Base-by-base conservation (phyloP, 2,888 invertebrate species). In the Ormyrus nitidulus region DNA sequence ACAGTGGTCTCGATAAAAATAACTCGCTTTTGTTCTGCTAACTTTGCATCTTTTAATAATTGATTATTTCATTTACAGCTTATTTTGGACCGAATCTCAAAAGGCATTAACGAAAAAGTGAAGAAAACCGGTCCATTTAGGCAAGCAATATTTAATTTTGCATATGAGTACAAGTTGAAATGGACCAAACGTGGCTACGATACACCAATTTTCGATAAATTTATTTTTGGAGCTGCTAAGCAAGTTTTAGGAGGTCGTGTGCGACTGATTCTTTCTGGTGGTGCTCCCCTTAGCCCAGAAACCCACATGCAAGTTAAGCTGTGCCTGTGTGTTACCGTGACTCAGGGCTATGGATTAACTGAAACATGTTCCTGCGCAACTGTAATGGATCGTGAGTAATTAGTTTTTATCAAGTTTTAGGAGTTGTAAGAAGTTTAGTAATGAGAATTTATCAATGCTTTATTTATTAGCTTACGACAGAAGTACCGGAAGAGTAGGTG, bases 21-120 rank as follows among this genome's bases (percentile, higher is more conserved):
- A 19, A 19, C 19, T 19, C 19, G 1, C 19, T 11, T 59, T 81
- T 80, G 11, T 58, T 19, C 71, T 49, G 65, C 34, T 59, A 54
- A 69, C 13, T 46, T 54, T 19, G 49, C 11, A 74, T 77, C 65
- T 56, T 56, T 73, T 46, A 34, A 34, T 34, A 56, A 65, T 19
- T 78, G 53, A 34, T 11, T 34, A 49, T 65, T 13, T 72, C 77
- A 74, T 53, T 88, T 89, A 3, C 92, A 98, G 97, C 92, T 99
- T 73, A 98, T 99, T 86, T 94, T 99, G 92, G 99, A 99, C 91
- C 95, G 99, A 87, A 97, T 99, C 89, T 98, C 98, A 88, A 99
- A 99, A 91, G 97, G 96, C 85, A 97, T 99, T 82, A 97, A 97
- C 88, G 98, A 99, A 88, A 98, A 97, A 90, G 96, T 99, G 73